A percentile compares a stretch with the other conserved stretches of the same genome.
phyloP scores from a whole-genome alignment of 1,140 invertebrate species.

The Papilio aristodemus region DNA sequence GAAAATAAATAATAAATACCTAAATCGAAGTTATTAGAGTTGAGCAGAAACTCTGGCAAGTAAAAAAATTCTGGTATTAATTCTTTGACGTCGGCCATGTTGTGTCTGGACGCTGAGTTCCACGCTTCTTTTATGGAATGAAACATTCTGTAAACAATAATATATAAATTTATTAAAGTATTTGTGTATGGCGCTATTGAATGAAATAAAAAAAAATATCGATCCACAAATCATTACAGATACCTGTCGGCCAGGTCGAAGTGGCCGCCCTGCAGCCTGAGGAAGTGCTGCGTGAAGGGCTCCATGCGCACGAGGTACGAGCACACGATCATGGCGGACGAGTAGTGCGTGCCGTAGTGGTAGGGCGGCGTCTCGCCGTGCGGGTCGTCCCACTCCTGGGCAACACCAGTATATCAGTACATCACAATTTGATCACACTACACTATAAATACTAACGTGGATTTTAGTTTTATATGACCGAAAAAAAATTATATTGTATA shows the following conservation, averaged over 20 bases:
- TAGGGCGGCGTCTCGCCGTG: slow-evolving; percentile 99
- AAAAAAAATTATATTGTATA: no score
- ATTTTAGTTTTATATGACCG: no score
- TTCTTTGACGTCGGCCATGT: slow-evolving; percentile 99
- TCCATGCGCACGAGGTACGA: slow-evolving; percentile 99
- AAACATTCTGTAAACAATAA: slow-evolving; percentile 90
- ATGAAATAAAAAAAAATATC: no score
- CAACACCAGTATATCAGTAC: slow-evolving; percentile 18
- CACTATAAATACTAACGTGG: no score
- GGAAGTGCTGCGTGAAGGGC: slow-evolving; percentile 99
- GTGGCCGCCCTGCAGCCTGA: slow-evolving; percentile 97
- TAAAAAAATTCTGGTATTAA: slow-evolving; percentile 99
- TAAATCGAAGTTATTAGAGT: slow-evolving; percentile 98
- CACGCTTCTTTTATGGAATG: slow-evolving; percentile 99
- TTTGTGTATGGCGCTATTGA: no score
- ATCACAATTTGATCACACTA: background rate
- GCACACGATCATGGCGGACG: slow-evolving; percentile 99
- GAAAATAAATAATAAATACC: slow-evolving; percentile 82
- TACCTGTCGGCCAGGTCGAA: slow-evolving; percentile 96
- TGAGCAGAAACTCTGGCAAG: slow-evolving; percentile 95
- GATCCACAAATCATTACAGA: no score
- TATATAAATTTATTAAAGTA: no score
- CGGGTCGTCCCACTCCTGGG: slow-evolving; percentile 98
- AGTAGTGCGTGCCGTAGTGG: slow-evolving; percentile 99
- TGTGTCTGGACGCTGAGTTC: slow-evolving; percentile 97